A percentile compares a stretch with the other conserved stretches of the same genome.
Evolutionary conservation across 2,888 invertebrate species (phyloP).

Genomic region (Tetragnatha montana): DNA sequence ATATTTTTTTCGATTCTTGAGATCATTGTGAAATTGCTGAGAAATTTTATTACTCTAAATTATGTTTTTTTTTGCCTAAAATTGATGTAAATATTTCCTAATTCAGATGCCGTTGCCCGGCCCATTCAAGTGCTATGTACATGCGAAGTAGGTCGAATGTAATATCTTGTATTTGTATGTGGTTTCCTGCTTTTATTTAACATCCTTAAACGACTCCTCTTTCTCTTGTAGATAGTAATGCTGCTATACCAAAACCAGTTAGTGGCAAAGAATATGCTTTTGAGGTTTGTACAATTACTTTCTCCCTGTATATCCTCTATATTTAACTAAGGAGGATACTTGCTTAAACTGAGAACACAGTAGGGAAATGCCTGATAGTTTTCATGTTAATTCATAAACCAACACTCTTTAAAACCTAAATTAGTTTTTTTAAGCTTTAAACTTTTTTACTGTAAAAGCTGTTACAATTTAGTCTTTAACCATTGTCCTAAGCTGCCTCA

Average conservation of each 20-base stretch:
- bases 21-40: too few species aligned
- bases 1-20: too few species aligned
- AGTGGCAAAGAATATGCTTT: slow-evolving; percentile 64
- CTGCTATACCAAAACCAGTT: slow-evolving; percentile 21
- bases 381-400: not conserved
- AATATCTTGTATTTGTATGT: not conserved
- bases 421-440: too few species aligned
- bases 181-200: not conserved
- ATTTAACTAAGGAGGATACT: not conserved
- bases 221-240: slow-evolving; percentile 42
- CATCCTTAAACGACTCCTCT: not conserved
- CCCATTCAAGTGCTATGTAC: slow-evolving; percentile 81
- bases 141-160: slow-evolving; percentile 26
- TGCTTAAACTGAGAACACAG: too few species aligned
- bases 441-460: too few species aligned
- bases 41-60: too few species aligned
- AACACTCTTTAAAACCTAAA: too few species aligned
- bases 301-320: not conserved
- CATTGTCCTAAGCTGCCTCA: too few species aligned
- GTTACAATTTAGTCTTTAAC: too few species aligned
- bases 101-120: slow-evolving; percentile 81
- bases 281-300: slow-evolving; percentile 31
- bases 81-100: not conserved
- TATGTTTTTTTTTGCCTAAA: too few species aligned
- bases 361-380: too few species aligned